Percentiles rank a stretch among this genome's conserved stretches.
These are phyloP conservation scores for Planococcus citri DNA, from an alignment of 1,140 invertebrate species.

Conservation along the genomic window DNA sequence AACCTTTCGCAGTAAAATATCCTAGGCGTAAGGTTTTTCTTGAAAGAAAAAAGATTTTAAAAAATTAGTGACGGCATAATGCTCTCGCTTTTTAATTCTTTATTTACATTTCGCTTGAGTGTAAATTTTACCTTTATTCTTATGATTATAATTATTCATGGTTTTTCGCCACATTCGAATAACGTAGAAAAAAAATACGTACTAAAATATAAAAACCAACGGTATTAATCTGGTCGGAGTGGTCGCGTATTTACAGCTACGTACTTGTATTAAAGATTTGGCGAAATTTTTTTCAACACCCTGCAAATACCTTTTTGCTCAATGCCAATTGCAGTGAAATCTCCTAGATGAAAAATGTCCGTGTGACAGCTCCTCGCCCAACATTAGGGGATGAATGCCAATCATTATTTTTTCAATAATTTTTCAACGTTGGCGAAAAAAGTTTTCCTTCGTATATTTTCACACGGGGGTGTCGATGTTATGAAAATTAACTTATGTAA, in stretches of 20 bases:
- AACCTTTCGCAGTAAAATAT: background rate
- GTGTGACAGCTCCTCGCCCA: too few species aligned
- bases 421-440: too few species aligned
- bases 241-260: background rate
- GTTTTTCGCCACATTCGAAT: background rate
- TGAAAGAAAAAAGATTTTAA: background rate
- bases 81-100: constrained; percentile 6
- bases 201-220: background rate
- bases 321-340: too few species aligned
- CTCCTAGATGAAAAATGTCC: too few species aligned
- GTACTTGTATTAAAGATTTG: too few species aligned
- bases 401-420: too few species aligned
- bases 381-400: too few species aligned
- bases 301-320: background rate
- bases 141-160: constrained; percentile 1
- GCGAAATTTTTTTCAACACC: background rate
- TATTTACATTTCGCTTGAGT: background rate
- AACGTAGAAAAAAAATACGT: too few species aligned
- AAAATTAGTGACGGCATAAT: background rate
- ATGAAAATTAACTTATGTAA: too few species aligned
- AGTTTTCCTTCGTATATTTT: too few species aligned
- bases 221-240: background rate
- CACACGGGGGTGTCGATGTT: too few species aligned
- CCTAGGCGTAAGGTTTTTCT: background rate
- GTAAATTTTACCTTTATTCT: background rate